Evolutionary conservation across 2,113 vertebrate genomes (phyloP).

Genomic region (Charadrius vociferus): DNA sequence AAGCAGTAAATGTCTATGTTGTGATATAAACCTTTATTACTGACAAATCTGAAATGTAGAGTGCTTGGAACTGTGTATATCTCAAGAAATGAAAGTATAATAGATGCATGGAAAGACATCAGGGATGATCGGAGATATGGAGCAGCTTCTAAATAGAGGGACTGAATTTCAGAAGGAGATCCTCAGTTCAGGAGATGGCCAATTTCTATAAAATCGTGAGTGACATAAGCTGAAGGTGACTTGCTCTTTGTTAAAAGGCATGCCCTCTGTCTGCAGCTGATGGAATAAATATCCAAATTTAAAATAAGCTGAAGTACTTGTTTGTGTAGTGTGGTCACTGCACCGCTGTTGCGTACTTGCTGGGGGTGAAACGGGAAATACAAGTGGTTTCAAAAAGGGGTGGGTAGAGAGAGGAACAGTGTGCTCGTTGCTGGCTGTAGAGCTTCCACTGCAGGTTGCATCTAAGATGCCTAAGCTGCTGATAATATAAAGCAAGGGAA

Average conservation of each 20-base stretch:
- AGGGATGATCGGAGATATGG: rapidly evolving
- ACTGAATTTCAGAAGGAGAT: neutral
- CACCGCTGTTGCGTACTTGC: rapidly evolving
- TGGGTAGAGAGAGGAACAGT: neutral
- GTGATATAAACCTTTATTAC: neutral
- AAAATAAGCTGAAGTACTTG: neutral
- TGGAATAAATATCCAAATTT: neutral
- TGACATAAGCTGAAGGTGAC: neutral
- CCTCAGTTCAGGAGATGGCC: neutral
- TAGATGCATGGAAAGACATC: neutral
- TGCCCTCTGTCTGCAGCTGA: neutral
- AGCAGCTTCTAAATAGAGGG: neutral
- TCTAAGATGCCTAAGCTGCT: neutral
- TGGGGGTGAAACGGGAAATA: neutral
- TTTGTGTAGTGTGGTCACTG: rapidly evolving
- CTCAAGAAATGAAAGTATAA: neutral
- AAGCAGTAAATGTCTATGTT: neutral
- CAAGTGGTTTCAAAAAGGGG: neutral
- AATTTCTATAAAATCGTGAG: neutral
- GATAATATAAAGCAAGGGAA: neutral
- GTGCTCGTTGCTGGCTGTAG: neutral
- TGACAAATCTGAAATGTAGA: neutral
- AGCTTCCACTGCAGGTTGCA: neutral
- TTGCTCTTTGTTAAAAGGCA: neutral
- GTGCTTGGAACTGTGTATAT: neutral